These are phyloP conservation scores for Heteromyza rotundicornis DNA, from an alignment of 2,888 invertebrate species.

Conservation along the genomic window DNA sequence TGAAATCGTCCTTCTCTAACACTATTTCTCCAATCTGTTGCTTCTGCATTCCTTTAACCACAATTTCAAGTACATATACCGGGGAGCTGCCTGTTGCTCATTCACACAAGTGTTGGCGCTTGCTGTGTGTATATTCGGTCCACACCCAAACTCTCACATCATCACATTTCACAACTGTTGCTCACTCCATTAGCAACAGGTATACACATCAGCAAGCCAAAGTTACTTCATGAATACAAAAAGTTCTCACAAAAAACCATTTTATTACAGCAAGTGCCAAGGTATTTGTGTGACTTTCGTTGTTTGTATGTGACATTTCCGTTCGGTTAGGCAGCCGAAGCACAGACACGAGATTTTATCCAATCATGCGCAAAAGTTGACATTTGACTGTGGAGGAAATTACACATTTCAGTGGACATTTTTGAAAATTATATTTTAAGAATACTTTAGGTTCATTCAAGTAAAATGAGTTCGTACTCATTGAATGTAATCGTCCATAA, in stretches of 20 bases:
- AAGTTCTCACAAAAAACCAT: background rate
- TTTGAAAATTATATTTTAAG: no score
- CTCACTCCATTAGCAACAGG: conserved; percentile 56
- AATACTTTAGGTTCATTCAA: no score
- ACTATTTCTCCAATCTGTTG: conserved; percentile 18
- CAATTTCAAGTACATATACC: background rate
- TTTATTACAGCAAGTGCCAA: background rate
- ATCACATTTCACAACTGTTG: conserved; percentile 47
- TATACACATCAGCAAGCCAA: conserved; percentile 23
- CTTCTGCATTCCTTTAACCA: background rate
- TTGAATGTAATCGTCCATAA: no score
- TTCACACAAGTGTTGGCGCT: no score
- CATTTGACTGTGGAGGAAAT: no score
- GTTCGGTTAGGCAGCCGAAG: background rate
- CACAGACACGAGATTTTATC: conserved; percentile 15
- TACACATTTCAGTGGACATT: no score
- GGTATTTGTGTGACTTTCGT: conserved; percentile 16
- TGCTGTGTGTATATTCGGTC: background rate
- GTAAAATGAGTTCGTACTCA: no score
- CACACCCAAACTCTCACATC: conserved; percentile 21
- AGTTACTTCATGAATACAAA: background rate
- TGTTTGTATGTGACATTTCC: conserved; percentile 11
- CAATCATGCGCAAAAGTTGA: conserved; percentile 29
- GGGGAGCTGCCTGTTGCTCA: conserved; percentile 46
- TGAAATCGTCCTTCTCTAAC: background rate